Conservation (phyloP, 2,797 vertebrate species). For the Pipistrellus pygmaeus region DNA sequence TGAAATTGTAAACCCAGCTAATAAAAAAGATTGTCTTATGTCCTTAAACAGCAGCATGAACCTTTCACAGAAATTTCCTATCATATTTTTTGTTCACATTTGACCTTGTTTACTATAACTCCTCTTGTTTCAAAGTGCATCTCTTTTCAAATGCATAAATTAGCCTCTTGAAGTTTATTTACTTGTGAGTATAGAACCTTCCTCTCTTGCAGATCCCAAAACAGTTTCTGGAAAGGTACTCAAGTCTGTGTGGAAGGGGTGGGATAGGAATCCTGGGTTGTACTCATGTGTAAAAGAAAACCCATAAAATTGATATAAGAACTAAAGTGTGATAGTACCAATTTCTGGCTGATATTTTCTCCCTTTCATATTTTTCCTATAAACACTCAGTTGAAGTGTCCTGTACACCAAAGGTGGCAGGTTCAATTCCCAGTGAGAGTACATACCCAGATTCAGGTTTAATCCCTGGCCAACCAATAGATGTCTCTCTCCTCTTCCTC, state of each 20-base stretch:
- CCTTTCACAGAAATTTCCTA: not conserved
- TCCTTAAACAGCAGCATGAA: not conserved
- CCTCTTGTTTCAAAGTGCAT: not conserved
- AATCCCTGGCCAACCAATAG: not conserved
- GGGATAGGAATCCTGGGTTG: not conserved
- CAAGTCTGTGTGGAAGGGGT: not conserved
- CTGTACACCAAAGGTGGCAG: not conserved
- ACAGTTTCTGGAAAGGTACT: not conserved
- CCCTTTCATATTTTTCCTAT: slow-evolving; percentile 3
- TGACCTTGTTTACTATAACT: slow-evolving; percentile 6
- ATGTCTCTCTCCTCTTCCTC: not conserved
- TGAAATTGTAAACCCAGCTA: not conserved
- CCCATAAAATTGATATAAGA: not conserved
- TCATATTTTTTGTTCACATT: slow-evolving; percentile 9
- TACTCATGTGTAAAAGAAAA: not conserved
- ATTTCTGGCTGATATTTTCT: not conserved
- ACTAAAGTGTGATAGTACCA: not conserved
- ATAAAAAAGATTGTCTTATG: not conserved
- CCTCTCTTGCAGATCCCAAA: not conserved
- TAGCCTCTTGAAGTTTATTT: not conserved
- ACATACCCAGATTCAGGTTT: not conserved
- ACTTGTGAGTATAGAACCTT: not conserved
- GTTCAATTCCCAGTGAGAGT: not conserved
- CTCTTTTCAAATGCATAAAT: slow-evolving; percentile 28
- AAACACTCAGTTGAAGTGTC: not conserved